Base-by-base conservation (phyloP, 2,797 vertebrate genomes). In the Darevskia nairensis region DNA sequence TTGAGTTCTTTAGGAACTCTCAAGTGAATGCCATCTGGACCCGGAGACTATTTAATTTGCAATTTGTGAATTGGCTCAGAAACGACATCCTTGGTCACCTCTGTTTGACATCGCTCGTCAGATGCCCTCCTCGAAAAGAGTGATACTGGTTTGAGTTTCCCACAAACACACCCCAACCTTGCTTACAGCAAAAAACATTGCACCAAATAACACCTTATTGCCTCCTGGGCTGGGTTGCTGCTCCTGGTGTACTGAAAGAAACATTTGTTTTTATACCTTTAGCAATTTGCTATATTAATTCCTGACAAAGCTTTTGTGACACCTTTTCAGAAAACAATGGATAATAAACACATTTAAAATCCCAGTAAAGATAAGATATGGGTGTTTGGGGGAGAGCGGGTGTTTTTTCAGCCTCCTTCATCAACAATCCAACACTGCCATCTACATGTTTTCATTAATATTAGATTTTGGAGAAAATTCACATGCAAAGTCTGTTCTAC, bases 341-440 rank as follows among this genome's bases (percentile, higher is more conserved):
- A 13, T 71, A 90, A 59, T 75, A 90, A 80, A 50, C 59, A 90
- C 64, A 76, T 88, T 90, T 81, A 85, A 88, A 91, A 86, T 88
- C 46, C 44, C 66, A 77, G 44, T 9, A 89, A 92, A 0, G 0
- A 81, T 86, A 89, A 81, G 79, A 86, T 74, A 39, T 5, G 17
- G 78, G 55, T 59, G 72, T 83, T 25, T 39, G 15, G 1, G 86
- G 10, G 46, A 86, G 8, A 27, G 11, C 46, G 10, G 6, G 32
- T 35, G 29, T 23, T 19, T 88, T 80, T 35, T 89, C 83, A 77
- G 75, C 84, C 27, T 44, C 9, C 61, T 92, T 92, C 88, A 95
- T 94, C 85, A 92, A 83, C 92, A 93, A 71, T 95, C 89, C 95
- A 95, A 96, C 93, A 96, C 88, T 94, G 95, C 96, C 96, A 96